Percentiles rank a stretch among this genome's conserved stretches.
Conservation (phyloP, 2,797 vertebrate species). For the Calcarius lapponicus region DNA sequence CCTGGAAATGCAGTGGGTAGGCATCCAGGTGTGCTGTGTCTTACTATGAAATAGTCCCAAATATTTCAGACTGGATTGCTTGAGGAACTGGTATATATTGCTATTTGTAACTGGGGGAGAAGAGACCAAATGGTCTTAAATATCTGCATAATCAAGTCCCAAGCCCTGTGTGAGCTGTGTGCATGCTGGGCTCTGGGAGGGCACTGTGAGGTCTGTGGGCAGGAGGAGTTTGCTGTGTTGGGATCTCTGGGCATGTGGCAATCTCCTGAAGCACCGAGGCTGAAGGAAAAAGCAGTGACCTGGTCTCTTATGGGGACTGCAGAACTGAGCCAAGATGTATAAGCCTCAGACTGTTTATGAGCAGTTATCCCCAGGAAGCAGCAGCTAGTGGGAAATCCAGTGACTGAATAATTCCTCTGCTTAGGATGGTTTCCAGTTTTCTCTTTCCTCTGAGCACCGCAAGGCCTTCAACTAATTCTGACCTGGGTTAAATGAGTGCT, state of each 20-base stretch:
- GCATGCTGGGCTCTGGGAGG: neutral
- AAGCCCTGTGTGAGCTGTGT: rapidly evolving
- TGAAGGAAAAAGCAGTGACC: neutral
- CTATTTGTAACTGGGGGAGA: rapidly evolving
- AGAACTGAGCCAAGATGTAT: rapidly evolving
- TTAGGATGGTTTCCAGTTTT: slow-evolving; percentile 21
- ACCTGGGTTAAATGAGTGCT: neutral
- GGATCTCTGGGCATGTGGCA: rapidly evolving
- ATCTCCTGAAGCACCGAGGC: neutral
- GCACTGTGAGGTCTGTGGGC: neutral
- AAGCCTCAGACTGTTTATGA: neutral
- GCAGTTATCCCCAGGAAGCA: neutral
- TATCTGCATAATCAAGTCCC: rapidly evolving
- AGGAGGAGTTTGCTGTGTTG: neutral
- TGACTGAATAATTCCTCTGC: neutral
- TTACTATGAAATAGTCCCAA: neutral
- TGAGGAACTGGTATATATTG: neutral
- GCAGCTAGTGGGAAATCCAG: slow-evolving; percentile 38
- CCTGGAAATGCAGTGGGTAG: neutral
- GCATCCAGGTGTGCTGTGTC: neutral
- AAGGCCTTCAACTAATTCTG: neutral
- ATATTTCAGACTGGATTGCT: neutral
- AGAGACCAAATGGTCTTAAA: neutral
- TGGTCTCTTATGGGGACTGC: neutral
- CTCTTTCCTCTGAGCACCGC: neutral